Evolutionary conservation across 1,140 invertebrate species (phyloP), one percentile per base, ranked within the genome.

Genomic region (Maniola jurtina): DNA sequence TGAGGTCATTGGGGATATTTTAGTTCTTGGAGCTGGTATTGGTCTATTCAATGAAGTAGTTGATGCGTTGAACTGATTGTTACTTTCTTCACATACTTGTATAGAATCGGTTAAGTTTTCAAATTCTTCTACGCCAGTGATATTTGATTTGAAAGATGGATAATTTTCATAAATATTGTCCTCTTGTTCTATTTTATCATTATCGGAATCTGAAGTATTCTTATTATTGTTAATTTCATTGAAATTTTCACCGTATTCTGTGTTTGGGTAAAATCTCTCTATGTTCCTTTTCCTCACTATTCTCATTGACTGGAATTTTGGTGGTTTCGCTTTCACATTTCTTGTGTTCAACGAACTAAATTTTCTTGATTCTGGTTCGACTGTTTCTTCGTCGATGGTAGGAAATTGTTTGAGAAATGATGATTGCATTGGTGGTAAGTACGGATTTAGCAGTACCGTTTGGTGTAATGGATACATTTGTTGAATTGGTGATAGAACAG

Each of bases 21-120:
- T 90, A 9, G 79, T 90, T 68, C 88, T 79, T 8, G 88, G 87
- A 14, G 88, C 87, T 10, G 88, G 88, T n/a, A 89, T 66, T 55
- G 88, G 87, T 64, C 79, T 82, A 60, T 86, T 84, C 50, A 90
- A 60, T 13, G 86, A 88, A 14, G 63, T 74, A 6, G 73, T 86
- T 2, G 86, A 89, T 25, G 58, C 57, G 68, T 80, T 83, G 0
- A 81, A 64, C 25, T 72, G 56, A 56, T 77, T 68, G 33, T 63
- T 64, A 35, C 68, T 81, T 55, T 86, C 82, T 77, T 90, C 90
- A 66, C 75, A 91, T 48, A 88, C 79, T 86, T 88, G 90, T 67
- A 91, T 91, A 5, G 91, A 91, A 71, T 91, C 90, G 15, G 88
- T 91, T 54, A 92, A 73, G 69, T 92, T 92, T 72, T 92, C 91